Base-by-base conservation (phyloP, 2,888 invertebrate species). In the Matsumyia berberina region DNA sequence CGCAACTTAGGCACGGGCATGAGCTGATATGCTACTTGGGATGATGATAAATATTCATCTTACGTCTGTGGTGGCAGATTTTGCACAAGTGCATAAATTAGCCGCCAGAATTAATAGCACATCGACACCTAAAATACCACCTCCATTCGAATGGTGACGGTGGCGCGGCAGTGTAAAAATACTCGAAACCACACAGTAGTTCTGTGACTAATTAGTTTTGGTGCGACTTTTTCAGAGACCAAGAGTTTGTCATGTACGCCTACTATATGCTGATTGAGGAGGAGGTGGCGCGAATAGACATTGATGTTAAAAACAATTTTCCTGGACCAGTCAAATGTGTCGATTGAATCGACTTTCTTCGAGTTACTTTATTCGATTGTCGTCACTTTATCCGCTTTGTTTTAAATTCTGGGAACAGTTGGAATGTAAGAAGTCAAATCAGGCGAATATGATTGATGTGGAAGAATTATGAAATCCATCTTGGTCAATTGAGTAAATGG, bases 201-300 rank as follows among this genome's bases (percentile, higher is more conserved):
- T 67, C 33, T 55, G 33, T 39, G 58, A 67, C 76, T 67, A 67
- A 76, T 76, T 69, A 53, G 77, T 33, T 67, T 58, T 49, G 77
- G 67, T 77, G 60, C 33, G 60, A 55, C 60, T 51, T 60, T 42
- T 60, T 49, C 49, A 39, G 29, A 60, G n/a, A 8, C 31, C 24
- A 53, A 19, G 51, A 51, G 17, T 19, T 49, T 62, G 35, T 29
- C 53, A 35, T 51, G n/a, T 6, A 73, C 64, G 44, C 53, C 73
- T 24, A 62, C 62, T 42, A 12, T 11, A 9, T 53, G 62, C 44
- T 42, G 53, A 62, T 42, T 73, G 19, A 53, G 49, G 35, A 58
- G 58, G 12, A 58, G 12, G 46, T 31, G 17, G 24, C 6, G 9
- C 12, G n/a, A 31, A 57, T 15, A 44, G 57, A 19, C 35, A 44